Percentiles rank a stretch among this genome's conserved stretches.
Conservation (phyloP, 2,797 vertebrate genomes). For the Enoplosus armatus region DNA sequence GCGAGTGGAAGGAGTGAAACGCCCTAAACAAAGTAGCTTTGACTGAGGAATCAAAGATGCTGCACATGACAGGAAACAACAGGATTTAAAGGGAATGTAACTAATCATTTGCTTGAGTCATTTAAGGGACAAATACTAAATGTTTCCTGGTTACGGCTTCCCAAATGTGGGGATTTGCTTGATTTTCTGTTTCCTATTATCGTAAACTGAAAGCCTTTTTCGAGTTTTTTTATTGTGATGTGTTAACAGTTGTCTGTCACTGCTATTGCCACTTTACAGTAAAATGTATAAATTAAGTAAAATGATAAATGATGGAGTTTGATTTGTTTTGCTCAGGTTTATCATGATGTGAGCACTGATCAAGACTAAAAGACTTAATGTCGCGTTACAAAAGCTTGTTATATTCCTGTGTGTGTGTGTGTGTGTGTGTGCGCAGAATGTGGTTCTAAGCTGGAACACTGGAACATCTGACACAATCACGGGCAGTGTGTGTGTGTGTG, state of each 20-base stretch:
- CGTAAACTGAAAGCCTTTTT: background rate
- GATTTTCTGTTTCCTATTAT: background rate
- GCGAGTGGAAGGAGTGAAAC: background rate
- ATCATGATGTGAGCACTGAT: background rate
- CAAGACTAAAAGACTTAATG: background rate
- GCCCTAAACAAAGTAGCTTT: background rate
- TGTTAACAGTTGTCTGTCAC: background rate
- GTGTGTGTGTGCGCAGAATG: conserved; percentile 9
- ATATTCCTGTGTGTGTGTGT: background rate
- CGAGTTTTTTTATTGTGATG: background rate
- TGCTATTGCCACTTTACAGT: background rate
- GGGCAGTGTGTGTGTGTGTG: conserved; percentile 4
- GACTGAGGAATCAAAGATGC: background rate
- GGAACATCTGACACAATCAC: background rate
- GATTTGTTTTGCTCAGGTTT: background rate
- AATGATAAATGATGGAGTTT: background rate
- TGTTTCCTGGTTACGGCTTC: background rate
- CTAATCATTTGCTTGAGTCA: background rate
- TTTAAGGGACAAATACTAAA: background rate
- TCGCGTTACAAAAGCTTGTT: background rate
- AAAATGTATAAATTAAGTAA: background rate
- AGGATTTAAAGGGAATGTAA: background rate
- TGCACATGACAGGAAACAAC: background rate
- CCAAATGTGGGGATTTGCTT: background rate
- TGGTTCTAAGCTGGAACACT: conserved; percentile 9